Evolutionary conservation across 2,888 invertebrate species (phyloP).

Genomic region (Auanema freiburgensis): DNA sequence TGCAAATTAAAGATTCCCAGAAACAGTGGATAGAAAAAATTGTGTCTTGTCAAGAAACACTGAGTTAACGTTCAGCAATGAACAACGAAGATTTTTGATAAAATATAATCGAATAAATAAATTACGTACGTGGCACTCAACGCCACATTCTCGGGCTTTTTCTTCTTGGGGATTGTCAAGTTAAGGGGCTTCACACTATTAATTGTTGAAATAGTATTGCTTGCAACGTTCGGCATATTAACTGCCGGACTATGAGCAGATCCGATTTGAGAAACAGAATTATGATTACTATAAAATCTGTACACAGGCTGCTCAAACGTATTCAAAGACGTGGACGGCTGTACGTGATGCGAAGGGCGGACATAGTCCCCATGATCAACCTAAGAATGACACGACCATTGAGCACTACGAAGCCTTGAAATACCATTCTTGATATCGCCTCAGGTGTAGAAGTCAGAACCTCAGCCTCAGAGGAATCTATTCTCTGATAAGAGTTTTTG

Average conservation of each 20-base stretch:
- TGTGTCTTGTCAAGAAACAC: background rate
- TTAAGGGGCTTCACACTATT: background rate
- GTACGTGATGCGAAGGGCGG: background rate
- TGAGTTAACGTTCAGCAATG: background rate
- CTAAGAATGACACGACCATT: background rate
- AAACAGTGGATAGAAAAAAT: background rate
- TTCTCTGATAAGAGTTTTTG: too few species aligned
- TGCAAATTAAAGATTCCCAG: constrained; percentile 8
- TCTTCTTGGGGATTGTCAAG: constrained; percentile 2
- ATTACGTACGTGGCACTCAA: constrained; percentile 5
- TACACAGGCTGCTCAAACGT: background rate
- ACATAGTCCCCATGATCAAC: constrained; percentile 6
- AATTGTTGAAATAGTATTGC: background rate
- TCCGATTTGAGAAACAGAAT: background rate
- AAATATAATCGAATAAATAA: background rate
- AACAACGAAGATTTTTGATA: background rate
- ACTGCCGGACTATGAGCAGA: background rate
- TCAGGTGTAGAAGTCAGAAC: background rate
- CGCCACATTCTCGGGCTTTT: background rate
- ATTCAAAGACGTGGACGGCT: background rate
- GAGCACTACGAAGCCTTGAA: background rate
- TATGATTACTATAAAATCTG: background rate
- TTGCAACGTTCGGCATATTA: background rate
- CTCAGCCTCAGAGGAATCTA: too few species aligned
- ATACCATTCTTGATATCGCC: background rate